A percentile compares a stretch with the other conserved stretches of the same genome.
phyloP scores from a whole-genome alignment of 37 sponge, comb jelly and placozoan species.

The Spongilla lacustris region DNA sequence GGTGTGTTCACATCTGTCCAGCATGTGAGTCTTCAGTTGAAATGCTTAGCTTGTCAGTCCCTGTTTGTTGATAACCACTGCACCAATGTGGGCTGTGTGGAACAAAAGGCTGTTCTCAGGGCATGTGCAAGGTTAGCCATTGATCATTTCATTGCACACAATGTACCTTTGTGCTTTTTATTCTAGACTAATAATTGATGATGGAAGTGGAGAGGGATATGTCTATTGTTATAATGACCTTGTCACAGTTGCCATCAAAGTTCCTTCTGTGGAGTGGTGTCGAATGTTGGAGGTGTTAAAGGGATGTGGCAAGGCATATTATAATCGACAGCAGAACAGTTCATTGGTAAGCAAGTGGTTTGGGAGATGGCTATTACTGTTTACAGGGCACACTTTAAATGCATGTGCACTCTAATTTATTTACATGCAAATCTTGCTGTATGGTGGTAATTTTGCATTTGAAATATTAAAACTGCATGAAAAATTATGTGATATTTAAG shows the following conservation, averaged over 20 bases:
- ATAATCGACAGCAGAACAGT: constrained; percentile 4
- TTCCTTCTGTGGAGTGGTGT: constrained; percentile 27
- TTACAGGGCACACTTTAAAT: too few relatives aligned
- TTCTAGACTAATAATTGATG: constrained; percentile 37
- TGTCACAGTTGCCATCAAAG: constrained; percentile 2
- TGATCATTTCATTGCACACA: neutral
- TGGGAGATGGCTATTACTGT: too few relatives aligned
- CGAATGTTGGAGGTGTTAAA: constrained; percentile 33
- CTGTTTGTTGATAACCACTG: constrained; percentile 27
- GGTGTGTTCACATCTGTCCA: constrained; percentile 8
- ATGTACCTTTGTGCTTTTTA: neutral
- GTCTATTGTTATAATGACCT: constrained; percentile 27
- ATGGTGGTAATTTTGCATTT: too few relatives aligned
- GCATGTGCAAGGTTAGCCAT: constrained; percentile 34
- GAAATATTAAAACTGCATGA: too few relatives aligned
- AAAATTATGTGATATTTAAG: too few relatives aligned
- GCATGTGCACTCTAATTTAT: too few relatives aligned
- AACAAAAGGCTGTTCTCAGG: constrained; percentile 19
- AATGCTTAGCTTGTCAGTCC: constrained; percentile 37
- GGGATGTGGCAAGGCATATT: constrained; percentile 19
- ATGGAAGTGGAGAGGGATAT: constrained; percentile 57
- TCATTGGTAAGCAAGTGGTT: neutral
- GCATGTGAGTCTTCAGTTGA: constrained; percentile 19
- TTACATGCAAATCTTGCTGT: too few relatives aligned
- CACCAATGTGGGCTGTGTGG: constrained; percentile 1